Conservation (phyloP, 2,888 invertebrate genomes). For the Biston stratarius region DNA sequence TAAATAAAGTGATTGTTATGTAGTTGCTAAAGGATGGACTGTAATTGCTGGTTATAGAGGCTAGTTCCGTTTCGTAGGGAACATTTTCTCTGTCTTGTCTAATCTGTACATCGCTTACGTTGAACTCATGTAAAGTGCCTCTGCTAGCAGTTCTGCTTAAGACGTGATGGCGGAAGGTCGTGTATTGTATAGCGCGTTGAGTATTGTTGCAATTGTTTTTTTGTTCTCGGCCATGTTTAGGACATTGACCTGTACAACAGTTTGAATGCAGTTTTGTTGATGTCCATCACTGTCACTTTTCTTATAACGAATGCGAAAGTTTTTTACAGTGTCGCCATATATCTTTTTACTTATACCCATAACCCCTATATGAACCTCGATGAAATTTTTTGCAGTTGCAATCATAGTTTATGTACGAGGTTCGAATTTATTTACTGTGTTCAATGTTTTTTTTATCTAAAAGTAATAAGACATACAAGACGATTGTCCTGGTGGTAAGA, state of each 20-base stretch:
- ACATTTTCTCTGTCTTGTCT: slow-evolving; percentile 6
- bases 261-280: background rate
- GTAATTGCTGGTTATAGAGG: background rate
- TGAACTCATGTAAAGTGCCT: background rate
- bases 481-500: too few relatives aligned
- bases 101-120: background rate
- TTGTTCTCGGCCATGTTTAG: background rate
- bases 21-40: background rate
- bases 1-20: slow-evolving; percentile 7
- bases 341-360: too few relatives aligned
- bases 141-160: background rate
- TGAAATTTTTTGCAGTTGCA: too few relatives aligned
- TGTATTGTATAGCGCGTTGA: background rate
- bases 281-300: too few relatives aligned
- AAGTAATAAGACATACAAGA: too few relatives aligned
- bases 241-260: slow-evolving; percentile 6
- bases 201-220: slow-evolving; percentile 1
- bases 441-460: too few relatives aligned
- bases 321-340: too few relatives aligned
- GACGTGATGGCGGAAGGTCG: slow-evolving; percentile 1
- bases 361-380: too few relatives aligned
- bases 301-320: too few relatives aligned
- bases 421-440: too few relatives aligned
- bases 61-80: background rate
- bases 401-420: too few relatives aligned